Base-by-base conservation (phyloP, 2,888 invertebrate genomes). In the Mesorhabditis belari region DNA sequence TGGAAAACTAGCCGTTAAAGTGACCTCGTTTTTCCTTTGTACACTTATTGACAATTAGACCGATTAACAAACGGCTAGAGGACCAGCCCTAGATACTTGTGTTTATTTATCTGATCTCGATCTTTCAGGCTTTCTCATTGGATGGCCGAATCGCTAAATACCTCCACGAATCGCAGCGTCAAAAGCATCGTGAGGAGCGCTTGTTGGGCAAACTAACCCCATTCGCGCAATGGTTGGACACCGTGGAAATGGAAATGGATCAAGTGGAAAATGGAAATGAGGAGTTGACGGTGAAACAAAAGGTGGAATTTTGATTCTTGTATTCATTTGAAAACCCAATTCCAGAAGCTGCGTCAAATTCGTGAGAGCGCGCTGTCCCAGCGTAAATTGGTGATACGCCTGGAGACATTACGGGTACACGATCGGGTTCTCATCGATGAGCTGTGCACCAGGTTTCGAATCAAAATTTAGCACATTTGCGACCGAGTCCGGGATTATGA, bases 181-280 rank as follows among this genome's bases (percentile, higher is more conserved):
- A 70, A 52, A 62, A 63, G 50, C 54, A 67, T 58, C 64, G 63
- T 53, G 70, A 74, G 55, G 66, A 70, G 52, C 65, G 68, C 29
- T 49, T 70, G 58, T 29, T 77, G 23, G 50, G 57, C 4, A 76
- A 77, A 54, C 63, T 79, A 54, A 51, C 66, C 25, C 74, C 73
- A 3, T 79, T 79, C 64, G 70, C 70, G 25, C 61, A 65, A 55
- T 79, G 74, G 77, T 69, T 77, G 53, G 65, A 65, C 23, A 61
- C 73, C 23, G 70, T 77, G 9, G 70, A 69, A 57, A 60, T 58
- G 19, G 72, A 72, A 52, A 58, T 58, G 50, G 50, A 58, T 5
- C n/a, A 17, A 6, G 58, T 58, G 5, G 58, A 50, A 50, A 23
- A 9, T 12, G 27, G 55, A 27, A 27, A 27, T 49, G 51, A 60